Conservation (phyloP, 2,797 vertebrate genomes). For the Lagothrix lagotricha region DNA sequence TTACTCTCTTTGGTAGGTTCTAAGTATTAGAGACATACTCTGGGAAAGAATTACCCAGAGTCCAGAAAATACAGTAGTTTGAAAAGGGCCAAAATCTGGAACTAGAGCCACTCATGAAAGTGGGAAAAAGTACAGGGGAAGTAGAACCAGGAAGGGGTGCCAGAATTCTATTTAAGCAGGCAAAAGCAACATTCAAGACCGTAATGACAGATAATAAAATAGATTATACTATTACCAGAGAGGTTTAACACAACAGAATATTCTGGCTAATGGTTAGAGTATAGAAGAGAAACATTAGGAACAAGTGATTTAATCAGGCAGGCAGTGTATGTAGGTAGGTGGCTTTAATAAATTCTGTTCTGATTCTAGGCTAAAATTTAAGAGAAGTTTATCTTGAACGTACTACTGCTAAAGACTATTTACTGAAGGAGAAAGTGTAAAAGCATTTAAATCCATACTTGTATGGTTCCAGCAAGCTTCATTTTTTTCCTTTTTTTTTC, state of each 20-base stretch:
- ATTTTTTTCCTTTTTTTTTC: neutral
- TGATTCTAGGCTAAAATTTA: neutral
- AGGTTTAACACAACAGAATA: neutral
- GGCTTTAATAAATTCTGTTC: neutral
- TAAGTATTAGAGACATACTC: neutral
- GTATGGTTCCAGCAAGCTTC: neutral
- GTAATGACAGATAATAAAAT: neutral
- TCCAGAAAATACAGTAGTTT: neutral
- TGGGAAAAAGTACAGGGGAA: neutral
- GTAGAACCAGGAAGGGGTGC: rapidly evolving
- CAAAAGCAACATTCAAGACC: neutral
- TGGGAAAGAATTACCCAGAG: neutral
- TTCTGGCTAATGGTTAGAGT: neutral
- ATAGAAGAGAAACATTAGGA: neutral
- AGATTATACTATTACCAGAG: neutral
- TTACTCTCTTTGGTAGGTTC: neutral
- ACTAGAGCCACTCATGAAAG: neutral
- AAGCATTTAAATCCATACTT: neutral
- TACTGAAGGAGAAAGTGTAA: neutral
- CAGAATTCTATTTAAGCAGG: neutral
- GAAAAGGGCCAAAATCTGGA: neutral
- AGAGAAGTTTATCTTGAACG: neutral
- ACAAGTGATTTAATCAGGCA: neutral
- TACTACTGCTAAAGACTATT: neutral
- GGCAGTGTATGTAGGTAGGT: neutral